phyloP scores from a whole-genome alignment of 2,888 invertebrate species.

The Rhamnusium bicolor region DNA sequence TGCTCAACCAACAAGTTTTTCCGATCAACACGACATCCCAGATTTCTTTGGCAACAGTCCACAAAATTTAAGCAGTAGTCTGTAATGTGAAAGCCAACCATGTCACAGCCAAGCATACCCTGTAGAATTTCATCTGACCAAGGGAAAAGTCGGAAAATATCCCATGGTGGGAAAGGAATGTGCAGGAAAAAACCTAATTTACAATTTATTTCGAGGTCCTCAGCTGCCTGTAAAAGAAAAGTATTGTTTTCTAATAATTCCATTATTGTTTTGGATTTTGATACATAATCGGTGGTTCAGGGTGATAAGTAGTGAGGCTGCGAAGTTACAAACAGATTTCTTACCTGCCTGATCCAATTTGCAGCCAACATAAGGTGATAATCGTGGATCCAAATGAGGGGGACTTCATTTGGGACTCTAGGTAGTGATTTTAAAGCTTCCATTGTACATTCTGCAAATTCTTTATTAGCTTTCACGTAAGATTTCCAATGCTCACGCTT shows the following conservation, averaged over 20 bases:
- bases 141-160: constrained; percentile 90
- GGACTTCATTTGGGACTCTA: constrained; percentile 73
- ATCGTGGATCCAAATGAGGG: constrained; percentile 95
- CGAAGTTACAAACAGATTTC: no score
- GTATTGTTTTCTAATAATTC: no score
- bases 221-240: constrained; percentile 74
- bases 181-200: constrained; percentile 94
- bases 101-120: constrained; percentile 92
- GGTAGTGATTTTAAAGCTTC: constrained; percentile 75
- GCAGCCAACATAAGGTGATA: constrained; percentile 95
- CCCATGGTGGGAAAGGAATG: constrained; percentile 96
- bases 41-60: constrained; percentile 89
- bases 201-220: constrained; percentile 83
- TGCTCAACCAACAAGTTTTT: constrained; percentile 90
- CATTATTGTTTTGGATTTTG: no score
- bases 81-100: constrained; percentile 94
- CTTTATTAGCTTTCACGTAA: constrained; percentile 84
- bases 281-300: no score
- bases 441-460: constrained; percentile 87
- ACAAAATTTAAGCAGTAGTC: constrained; percentile 94
- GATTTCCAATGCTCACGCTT: constrained; percentile 88
- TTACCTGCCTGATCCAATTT: constrained; percentile 89
- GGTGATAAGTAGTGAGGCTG: no score
- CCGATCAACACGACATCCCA: constrained; percentile 91
- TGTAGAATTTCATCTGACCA: constrained; percentile 96